Evolutionary conservation across 2,113 vertebrate species (phyloP), one percentile per base, ranked within the genome.

Genomic region (Mola mola): DNA sequence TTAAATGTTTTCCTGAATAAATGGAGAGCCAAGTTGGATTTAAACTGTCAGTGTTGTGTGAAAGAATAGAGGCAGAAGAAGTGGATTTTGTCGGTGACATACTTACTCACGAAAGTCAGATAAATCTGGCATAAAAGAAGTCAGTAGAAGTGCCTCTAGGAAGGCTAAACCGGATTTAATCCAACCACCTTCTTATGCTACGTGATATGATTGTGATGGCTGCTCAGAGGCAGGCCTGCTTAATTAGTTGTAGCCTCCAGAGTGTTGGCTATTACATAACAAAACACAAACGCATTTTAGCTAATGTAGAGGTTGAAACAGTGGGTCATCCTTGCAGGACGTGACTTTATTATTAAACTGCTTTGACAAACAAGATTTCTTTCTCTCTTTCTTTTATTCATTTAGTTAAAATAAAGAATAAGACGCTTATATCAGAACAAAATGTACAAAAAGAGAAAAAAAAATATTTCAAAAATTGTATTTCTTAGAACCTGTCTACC

Each of bases 251-350:
- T 19, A 21, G 36, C 50, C 72, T 81, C 74, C 68, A 6, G 73
- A 72, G 71, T 21, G 68, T 13, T 7, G 24, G 15, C 22, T 29
- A 31, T 87, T 89, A 87, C 49, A 61, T 82, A 87, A 88, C 69
- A 55, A 63, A 72, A 70, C 48, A 76, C 61, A 74, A 74, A 66
- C 52, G 49, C 24, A 58, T 73, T 74, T 60, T 20, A 13, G 44
- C 68, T 81, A 73, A 81, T 76, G 66, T 72, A 10, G 40, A 29
- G 57, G 69, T 6, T 52, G 57, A 72, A 66, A 68, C 79, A 74
- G 64, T 82, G 59, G 74, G 61, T 83, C 73, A 71, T 38, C 34
- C 28, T 65, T 15, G 6, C 50, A 57, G 68, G 66, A 70, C 38
- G 31, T n/a, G 51, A 65, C 38, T 72, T 15, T 44, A 9, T 58